These are phyloP conservation scores for Trissolcus brochymenae DNA, from an alignment of 2,888 invertebrate genomes.

Conservation along the genomic window DNA sequence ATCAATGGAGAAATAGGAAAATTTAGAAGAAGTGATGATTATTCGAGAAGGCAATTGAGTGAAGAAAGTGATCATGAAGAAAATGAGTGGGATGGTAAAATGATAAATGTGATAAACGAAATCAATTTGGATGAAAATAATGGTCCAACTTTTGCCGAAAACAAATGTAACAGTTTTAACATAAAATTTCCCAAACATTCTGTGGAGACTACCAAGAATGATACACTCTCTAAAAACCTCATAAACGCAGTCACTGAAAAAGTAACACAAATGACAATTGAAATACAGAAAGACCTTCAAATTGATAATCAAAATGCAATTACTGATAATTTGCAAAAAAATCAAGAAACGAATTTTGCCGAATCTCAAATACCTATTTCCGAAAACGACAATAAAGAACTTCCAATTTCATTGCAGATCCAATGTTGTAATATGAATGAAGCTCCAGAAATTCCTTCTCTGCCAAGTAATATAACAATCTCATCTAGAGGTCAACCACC, in stretches of 20 bases:
- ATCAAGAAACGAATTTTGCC: background rate
- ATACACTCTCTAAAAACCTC: conserved; percentile 11
- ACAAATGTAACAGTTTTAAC: background rate
- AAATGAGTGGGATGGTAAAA: background rate
- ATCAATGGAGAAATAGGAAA: conserved; percentile 78
- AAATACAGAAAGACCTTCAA: conserved; percentile 22
- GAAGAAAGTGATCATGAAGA: conserved; percentile 25
- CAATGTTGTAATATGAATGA: conserved; percentile 18
- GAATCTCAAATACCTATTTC: background rate
- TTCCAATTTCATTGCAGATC: background rate
- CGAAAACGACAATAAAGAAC: background rate
- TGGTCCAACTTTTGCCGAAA: background rate
- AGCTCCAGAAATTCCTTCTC: conserved; percentile 61
- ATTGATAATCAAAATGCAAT: background rate
- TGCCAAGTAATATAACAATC: conserved; percentile 51
- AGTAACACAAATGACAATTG: conserved; percentile 36
- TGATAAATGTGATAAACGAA: background rate
- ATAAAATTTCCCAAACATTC: background rate
- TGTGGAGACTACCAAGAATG: background rate
- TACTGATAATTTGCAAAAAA: no score
- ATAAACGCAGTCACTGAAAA: conserved; percentile 32
- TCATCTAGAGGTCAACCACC: conserved; percentile 47
- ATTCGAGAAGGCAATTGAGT: conserved; percentile 24
- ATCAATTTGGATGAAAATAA: background rate
- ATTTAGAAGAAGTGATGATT: conserved; percentile 72